Base-by-base conservation (phyloP, 53 echinoderm and acorn worm genomes). In the Apostichopus leukothele region DNA sequence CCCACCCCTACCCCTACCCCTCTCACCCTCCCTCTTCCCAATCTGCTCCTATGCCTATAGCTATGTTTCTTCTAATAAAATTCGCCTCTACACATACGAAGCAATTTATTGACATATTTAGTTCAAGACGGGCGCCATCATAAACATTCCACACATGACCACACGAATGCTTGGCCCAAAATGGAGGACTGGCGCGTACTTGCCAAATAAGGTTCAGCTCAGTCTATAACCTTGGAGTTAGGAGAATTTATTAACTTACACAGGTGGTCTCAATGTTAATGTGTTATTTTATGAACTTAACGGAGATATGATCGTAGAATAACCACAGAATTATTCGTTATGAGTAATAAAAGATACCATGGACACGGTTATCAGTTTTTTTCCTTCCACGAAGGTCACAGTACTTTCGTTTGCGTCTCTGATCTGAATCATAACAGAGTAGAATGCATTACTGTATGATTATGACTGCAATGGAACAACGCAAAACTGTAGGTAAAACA, bases 151-250 rank as follows among this genome's bases (percentile, higher is more conserved):
- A 86, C 51, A 66, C 71, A 86, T 86, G 86, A 86, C 66, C 86
- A 68, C 86, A 66, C 86, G 86, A 86, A 86, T 86, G 86, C 67
- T 68, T 86, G 67, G 90, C 86, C 86, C 86, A 86, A 86, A 67
- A 86, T 14, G 86, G 86, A 39, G 86, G 86, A 86, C 61, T 51
- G 61, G 71, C 39, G 86, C 67, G 25, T 79, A 83, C 91, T 89
- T 90, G 90, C 95, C 96, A 93, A 95, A 95, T 95, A 95, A 89
- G 96, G 96, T 91, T 87, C 88, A 39, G 39, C 39, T 93, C 89
- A 91, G 89, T 93, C 93, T 95, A 93, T 93, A 92, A 93, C 90
- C 92, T 92, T 90, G 52, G 63, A 83, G 96, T 95, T 76, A 90
- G 96, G 96, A 95, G 96, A 95, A 95, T 91, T 89, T 80, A 18